Evolutionary conservation across 2,113 vertebrate species (phyloP), one percentile per base, ranked within the genome.

Genomic region (Rousettus leschenaultii): DNA sequence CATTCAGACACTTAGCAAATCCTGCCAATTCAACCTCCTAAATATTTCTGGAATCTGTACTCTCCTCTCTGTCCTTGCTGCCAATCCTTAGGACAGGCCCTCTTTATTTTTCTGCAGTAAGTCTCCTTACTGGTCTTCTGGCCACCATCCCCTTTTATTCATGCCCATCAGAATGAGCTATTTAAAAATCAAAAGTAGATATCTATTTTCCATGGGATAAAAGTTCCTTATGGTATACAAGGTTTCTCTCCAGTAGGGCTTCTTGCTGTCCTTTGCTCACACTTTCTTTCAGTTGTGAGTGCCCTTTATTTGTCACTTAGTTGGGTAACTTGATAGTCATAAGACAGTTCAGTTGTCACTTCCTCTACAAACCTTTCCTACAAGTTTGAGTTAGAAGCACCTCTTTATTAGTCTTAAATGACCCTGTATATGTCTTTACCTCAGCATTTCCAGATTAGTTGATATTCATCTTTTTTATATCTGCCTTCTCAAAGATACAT

Each of bases 1-100:
- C 95, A 98, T 96, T 96, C 93, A 98, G 96, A 94, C 91, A 95
- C 97, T 95, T 61, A 96, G 91, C 74, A 83, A 94, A 74, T 94
- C 68, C 94, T 97, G 97, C 97, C 97, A 98, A 66, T 77, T 97
- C 95, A 97, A 30, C 96, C 95, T 96, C 95, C 95, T 97, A 96
- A 97, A 93, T 96, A 98, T 97, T 97, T 98, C 95, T 97, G 97
- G 97, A 97, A 97, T 98, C 97, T 75, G 68, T 74, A 35, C 95
- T 96, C 96, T 98, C 88, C 86, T 96, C 95, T 96, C 73, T 18
- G 1, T 86, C 82, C 91, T 89, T 93, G 83, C 89, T 97, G 97
- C 95, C 96, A 95, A 19, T 70, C 89, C 86, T 95, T 95, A 94
- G 95, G 96, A 98, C 95, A 97, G 95, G 74, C 95, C 75, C 35